Evolutionary conservation across 1,140 invertebrate species (phyloP), one percentile per base, ranked within the genome.

Genomic region (Lucilia sericata): DNA sequence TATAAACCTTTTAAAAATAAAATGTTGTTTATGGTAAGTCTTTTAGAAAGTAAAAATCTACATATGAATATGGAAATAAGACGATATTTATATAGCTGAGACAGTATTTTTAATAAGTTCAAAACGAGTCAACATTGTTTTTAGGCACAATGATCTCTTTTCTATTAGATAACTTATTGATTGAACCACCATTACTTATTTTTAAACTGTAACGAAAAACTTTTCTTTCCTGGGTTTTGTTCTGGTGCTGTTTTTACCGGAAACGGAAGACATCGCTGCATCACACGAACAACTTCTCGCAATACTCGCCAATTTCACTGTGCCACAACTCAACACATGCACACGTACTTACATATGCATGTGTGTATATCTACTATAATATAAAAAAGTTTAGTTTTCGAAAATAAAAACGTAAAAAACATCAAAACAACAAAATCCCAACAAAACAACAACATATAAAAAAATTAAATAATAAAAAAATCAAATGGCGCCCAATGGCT

Each of bases 401-500:
- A 42, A 75, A 34, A 36, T 36, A 80, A 80, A 21, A 49, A 42
- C 17, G 10, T 49, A 25, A 49, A 42, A 80, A 80, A 78, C n/a
- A 78, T 42, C 2, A 51, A 25, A 80, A 49, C 76, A 80, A 80
- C 76, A 80, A 47, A 47, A 78, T 78, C n/a, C 42, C 14, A 78
- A 47, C 34, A 78, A 78, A 78, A 75, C 30, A 75, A 34, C 30
- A 78, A 76, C 30, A 76, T 34, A 42, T 36, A 76, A 42, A 36
- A 36, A 70, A 25, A 4, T 19, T n/a, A 80, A 80, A 12, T 21
- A 80, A 80, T 19, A 70, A 70, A 10, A 70, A 49, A 80, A 80
- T 80, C 76, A 80, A 51, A 80, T 80, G 76, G 76, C 76, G 76
- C 76, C 76, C 76, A 80, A 80, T 80, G 76, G 76, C 76, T 80